Evolutionary conservation across 2,888 invertebrate genomes (phyloP).

Genomic region (Cheilosia impressa): DNA sequence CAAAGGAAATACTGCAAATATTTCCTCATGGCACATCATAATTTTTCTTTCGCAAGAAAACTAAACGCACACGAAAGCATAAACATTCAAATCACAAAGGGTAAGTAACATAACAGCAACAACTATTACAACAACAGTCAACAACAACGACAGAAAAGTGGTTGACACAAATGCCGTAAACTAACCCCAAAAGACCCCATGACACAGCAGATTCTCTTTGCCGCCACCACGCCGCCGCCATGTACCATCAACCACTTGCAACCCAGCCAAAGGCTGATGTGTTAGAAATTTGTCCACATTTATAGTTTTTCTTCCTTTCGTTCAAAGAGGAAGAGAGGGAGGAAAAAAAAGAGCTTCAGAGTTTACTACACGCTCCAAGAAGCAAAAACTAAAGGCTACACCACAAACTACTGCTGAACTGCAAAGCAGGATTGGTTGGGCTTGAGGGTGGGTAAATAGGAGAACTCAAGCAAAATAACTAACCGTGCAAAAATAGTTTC

Average conservation of each 20-base stretch:
- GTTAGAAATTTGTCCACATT: constrained; percentile 73
- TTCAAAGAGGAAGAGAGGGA: constrained; percentile 4
- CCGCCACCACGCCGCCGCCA: not conserved
- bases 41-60: constrained; percentile 41
- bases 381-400: constrained; percentile 66
- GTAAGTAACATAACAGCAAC: constrained; percentile 39
- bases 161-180: constrained; percentile 70
- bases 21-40: constrained; percentile 59
- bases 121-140: constrained; percentile 36
- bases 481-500: constrained; percentile 70
- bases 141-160: constrained; percentile 69
- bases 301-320: constrained; percentile 41
- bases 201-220: constrained; percentile 40
- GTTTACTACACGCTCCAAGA: constrained; percentile 69
- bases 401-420: constrained; percentile 44
- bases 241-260: not conserved
- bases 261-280: constrained; percentile 44
- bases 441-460: constrained; percentile 48
- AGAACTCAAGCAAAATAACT: constrained; percentile 72
- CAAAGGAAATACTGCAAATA: constrained; percentile 69
- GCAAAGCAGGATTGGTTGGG: constrained; percentile 1
- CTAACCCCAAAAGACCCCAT: constrained; percentile 68
- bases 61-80: constrained; percentile 45
- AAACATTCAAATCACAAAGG: constrained; percentile 61
- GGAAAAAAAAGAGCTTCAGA: constrained; percentile 45